Base-by-base conservation (phyloP, 2,797 vertebrate species). In the Anas georgica region DNA sequence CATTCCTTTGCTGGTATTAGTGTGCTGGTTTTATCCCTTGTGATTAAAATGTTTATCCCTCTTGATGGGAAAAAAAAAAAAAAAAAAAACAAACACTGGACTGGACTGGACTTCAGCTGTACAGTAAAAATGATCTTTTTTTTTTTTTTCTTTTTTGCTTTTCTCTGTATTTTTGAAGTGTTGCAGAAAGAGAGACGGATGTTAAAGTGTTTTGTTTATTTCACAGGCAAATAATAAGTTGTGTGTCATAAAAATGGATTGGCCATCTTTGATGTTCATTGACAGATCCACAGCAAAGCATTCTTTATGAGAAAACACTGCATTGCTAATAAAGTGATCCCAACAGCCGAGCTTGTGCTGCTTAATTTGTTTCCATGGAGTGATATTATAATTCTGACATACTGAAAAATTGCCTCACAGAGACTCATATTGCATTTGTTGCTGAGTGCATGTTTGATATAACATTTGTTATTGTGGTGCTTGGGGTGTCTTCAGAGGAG, bases 281-380 rank as follows among this genome's bases (percentile, higher is more conserved):
- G 87, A 82, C 77, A 86, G 68, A 86, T 67, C 83, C 37, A 58
- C 95, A 95, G 86, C 52, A 77, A 79, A 78, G 52, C 79, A 17
- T 88, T 91, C 70, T 76, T 85, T 83, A 88, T 80, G 76, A 95
- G 92, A 77, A 93, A 93, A 69, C 64, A 20, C 85, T 55, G 63
- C 91, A 26, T 90, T 73, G 81, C 86, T 96, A 96, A 95, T 94
- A 95, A 96, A 95, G 83, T 52, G 13, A 75, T 89, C 88, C 94
- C 88, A 86, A 88, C 79, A 91, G 92, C 85, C 55, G 4, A 43
- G 92, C 76, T 86, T 68, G 59, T 74, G 79, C 92, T 93, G 77
- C 87, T 95, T 97, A 94, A 95, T 97, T 95, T 95, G 94, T 97
- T 97, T 96, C 97, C 90, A n/a, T 33, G 83, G 92, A 82, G 88